Base-by-base conservation (phyloP, 2,113 vertebrate genomes). In the Mormyrus iriodes region DNA sequence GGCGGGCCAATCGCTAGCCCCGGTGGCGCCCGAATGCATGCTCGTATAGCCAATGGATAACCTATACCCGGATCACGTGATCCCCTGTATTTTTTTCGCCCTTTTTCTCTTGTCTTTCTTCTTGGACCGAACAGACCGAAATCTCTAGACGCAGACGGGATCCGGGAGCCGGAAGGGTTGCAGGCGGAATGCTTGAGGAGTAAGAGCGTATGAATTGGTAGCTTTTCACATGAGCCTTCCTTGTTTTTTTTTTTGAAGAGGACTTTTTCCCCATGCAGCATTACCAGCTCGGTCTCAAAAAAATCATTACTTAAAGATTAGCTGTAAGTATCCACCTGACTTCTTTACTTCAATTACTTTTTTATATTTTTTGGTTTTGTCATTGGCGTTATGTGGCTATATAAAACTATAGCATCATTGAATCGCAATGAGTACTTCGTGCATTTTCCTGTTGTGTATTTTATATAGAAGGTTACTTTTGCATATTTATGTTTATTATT, bases 81-180 rank as follows among this genome's bases (percentile, higher is more conserved):
- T 91, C 90, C 93, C 35, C 94, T 69, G 3, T 31, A 27, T 94
- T 94, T 94, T 95, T 93, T 95, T 93, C 90, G 94, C 42, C 82
- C 82, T 19, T 93, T 95, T 93, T 93, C 94, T 92, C 94, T 93
- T 91, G 95, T 95, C 95, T 96, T 95, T 90, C 96, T 95, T 94
- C 95, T 94, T 93, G 95, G 94, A 94, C 94, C 93, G 92, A 94
- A 94, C 94, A 92, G 94, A 94, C 95, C 94, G 95, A 95, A 95
- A 96, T 92, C 96, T 95, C 96, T 95, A 96, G 95, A 95, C 94
- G 95, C 95, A 94, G 95, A 94, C 94, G 94, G 96, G 95, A 94
- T 90, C 93, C 92, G 93, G 93, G 94, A 96, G 95, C 94, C 89
- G 95, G 95, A 94, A 92, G 94, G 92, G 94, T 93, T 93, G 94